Conservation (phyloP, 2,797 vertebrate species). For the Crenuchus spilurus region DNA sequence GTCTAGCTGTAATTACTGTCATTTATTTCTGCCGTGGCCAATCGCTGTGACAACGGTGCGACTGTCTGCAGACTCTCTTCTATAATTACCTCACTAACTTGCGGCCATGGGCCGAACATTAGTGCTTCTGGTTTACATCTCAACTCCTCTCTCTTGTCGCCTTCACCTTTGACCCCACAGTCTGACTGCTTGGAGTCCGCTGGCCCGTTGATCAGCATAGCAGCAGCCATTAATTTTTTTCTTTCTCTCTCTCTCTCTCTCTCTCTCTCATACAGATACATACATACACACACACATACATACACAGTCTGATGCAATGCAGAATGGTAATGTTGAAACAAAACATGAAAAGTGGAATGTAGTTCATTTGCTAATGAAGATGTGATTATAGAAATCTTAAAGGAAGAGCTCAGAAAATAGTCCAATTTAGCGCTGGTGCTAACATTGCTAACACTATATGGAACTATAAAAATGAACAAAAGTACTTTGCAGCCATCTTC, state of each 20-base stretch:
- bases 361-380: neutral
- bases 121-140: constrained; percentile 38
- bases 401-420: too few relatives aligned
- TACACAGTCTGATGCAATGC: constrained; percentile 53
- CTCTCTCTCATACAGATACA: neutral
- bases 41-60: constrained; percentile 52
- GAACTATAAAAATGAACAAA: too few relatives aligned
- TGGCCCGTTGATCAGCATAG: too few relatives aligned
- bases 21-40: constrained; percentile 75
- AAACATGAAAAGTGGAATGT: constrained; percentile 55
- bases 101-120: constrained; percentile 24
- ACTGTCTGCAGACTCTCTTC: constrained; percentile 64
- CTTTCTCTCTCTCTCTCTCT: constrained; percentile 6
- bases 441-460: too few relatives aligned
- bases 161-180: constrained; percentile 37
- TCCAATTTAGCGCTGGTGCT: too few relatives aligned
- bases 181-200: constrained; percentile 13
- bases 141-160: constrained; percentile 35
- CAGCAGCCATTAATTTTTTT: too few relatives aligned
- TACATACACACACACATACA: constrained; percentile 24
- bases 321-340: constrained; percentile 67
- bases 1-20: constrained; percentile 79
- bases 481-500: too few relatives aligned
- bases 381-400: too few relatives aligned
- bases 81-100: constrained; percentile 53